phyloP scores from a whole-genome alignment of 2,888 invertebrate genomes.

The Pollenia angustigena region DNA sequence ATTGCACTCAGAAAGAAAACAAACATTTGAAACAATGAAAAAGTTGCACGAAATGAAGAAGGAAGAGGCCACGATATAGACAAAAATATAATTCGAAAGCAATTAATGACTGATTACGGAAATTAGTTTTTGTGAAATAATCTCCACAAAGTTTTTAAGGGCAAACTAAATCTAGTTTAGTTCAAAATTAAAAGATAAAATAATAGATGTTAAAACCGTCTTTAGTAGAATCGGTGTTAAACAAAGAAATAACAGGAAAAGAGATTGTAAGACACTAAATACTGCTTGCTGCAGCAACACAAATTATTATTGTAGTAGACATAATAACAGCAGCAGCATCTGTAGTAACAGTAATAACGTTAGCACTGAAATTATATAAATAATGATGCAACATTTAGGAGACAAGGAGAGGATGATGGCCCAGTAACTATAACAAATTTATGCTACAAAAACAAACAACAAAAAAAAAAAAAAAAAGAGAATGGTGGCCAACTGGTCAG shows the following conservation, averaged over 20 bases:
- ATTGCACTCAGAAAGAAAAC: too few relatives aligned
- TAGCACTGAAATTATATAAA: constrained; percentile 66
- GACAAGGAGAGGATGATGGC: constrained; percentile 54
- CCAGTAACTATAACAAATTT: constrained; percentile 66
- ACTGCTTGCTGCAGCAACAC: not conserved
- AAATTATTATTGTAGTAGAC: constrained; percentile 24
- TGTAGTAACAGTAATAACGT: constrained; percentile 9
- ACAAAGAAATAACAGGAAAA: constrained; percentile 61
- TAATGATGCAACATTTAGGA: constrained; percentile 68
- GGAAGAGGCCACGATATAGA: too few relatives aligned
- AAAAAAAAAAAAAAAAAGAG: constrained; percentile 41
- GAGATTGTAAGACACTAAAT: constrained; percentile 51
- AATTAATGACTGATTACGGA: too few relatives aligned
- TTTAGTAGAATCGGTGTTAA: not conserved
- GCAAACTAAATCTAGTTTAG: not conserved
- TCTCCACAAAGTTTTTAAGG: not conserved
- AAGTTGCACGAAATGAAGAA: too few relatives aligned
- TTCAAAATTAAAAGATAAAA: not conserved
- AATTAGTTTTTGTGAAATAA: not conserved
- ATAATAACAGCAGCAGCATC: constrained; percentile 31
- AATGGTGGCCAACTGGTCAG: constrained; percentile 53
- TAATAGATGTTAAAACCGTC: constrained; percentile 16
- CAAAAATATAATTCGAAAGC: too few relatives aligned
- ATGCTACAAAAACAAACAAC: not conserved
- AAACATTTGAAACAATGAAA: too few relatives aligned